Percentiles rank a stretch among this genome's conserved stretches.
These are phyloP conservation scores for Rhagoletis zephyria DNA, from an alignment of 1,140 invertebrate species.

Conservation along the genomic window DNA sequence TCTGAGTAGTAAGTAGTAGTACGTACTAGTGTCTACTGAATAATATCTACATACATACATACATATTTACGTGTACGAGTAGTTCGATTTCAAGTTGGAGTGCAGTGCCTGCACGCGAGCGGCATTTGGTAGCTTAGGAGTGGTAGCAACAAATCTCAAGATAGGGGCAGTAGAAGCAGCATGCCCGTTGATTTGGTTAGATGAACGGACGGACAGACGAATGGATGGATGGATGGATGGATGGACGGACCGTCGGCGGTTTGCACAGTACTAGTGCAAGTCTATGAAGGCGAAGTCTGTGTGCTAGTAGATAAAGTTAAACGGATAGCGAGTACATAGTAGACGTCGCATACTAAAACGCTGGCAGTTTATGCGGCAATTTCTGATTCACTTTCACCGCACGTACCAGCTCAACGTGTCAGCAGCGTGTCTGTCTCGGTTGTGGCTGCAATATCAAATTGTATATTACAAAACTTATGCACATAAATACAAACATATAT, in stretches of 20 bases:
- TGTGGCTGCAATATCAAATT: conserved; percentile 45
- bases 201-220: background rate
- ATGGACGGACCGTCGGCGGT: background rate
- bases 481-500: background rate
- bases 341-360: background rate
- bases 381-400: conserved; percentile 57
- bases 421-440: conserved; percentile 33
- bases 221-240: background rate
- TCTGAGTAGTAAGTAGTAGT: background rate
- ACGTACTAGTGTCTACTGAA: background rate
- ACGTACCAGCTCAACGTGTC: conserved; percentile 54
- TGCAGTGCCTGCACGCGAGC: conserved; percentile 25
- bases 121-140: background rate
- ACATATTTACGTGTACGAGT: conserved; percentile 37
- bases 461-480: conserved; percentile 16
- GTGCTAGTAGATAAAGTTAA: background rate
- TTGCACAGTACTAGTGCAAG: too few relatives aligned
- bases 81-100: conserved; percentile 46
- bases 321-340: background rate
- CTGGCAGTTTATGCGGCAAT: conserved; percentile 47
- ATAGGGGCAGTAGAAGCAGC: background rate
- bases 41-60: background rate
- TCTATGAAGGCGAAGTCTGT: background rate
- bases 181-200: background rate
- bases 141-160: background rate